Evolutionary conservation across 2,797 vertebrate species (phyloP).

Genomic region (Rhodeus uyekii): DNA sequence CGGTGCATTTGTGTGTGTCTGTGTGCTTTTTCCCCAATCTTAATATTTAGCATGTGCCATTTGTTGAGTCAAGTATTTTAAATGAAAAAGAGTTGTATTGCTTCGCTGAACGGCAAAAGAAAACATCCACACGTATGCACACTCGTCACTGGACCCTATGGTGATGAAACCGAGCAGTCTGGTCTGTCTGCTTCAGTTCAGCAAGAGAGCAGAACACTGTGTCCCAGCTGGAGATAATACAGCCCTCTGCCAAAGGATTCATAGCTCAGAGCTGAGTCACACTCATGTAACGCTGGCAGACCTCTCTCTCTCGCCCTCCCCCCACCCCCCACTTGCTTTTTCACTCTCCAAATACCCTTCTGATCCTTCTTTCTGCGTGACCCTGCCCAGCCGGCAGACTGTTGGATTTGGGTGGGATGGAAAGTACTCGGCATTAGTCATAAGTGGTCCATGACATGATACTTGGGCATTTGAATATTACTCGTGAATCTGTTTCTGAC

Average conservation of each 20-base stretch:
- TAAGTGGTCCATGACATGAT: conserved; percentile 24
- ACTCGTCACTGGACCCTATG: conserved; percentile 38
- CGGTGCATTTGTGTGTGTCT: neutral
- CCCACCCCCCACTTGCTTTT: conserved; percentile 16
- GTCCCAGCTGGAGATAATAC: conserved; percentile 84
- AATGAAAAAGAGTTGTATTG: neutral
- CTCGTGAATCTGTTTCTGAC: neutral
- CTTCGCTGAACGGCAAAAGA: neutral
- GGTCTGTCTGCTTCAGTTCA: conserved; percentile 55
- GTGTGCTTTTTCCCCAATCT: neutral
- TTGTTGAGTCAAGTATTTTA: neutral
- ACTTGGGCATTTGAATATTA: neutral
- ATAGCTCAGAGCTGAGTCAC: conserved; percentile 84
- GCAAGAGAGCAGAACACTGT: conserved; percentile 73
- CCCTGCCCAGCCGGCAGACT: conserved; percentile 36
- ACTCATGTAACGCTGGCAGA: conserved; percentile 64
- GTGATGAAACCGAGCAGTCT: conserved; percentile 70
- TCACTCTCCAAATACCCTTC: conserved; percentile 33
- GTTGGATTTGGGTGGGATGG: conserved; percentile 41
- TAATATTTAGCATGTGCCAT: neutral
- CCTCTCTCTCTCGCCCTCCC: conserved; percentile 18
- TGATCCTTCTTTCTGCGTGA: conserved; percentile 40
- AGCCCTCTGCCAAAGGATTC: conserved; percentile 77
- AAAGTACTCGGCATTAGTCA: conserved; percentile 31
- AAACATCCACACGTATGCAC: conserved; percentile 6